Base-by-base conservation (phyloP, 1,140 invertebrate genomes). In the Brachionus rotundiformis region DNA sequence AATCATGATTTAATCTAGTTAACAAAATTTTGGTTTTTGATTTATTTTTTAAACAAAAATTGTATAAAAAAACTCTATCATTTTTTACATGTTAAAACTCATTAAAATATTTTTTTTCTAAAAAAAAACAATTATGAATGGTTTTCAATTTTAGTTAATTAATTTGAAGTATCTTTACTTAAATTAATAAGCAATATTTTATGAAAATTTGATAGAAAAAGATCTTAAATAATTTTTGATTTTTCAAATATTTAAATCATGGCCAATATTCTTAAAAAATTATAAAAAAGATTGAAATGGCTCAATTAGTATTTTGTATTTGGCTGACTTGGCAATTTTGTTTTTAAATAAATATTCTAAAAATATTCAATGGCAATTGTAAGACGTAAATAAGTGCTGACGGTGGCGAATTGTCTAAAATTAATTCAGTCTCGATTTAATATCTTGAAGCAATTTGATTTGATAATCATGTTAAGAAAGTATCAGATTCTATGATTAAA, bases 51-150 rank as follows among this genome's bases (percentile, higher is more conserved):
- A 41, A 13, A 41, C 39, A 41, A 13, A 41, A 41, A 41, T 41
- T 41, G 39, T 41, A 41, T 2, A 41, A 41, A 41, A 41, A 41
- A 41, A 41, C 54, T 27, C 19, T 59, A n/a, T 54, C 16, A 6
- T 54, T 59, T 59, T 59, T 59, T 59, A 23, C 54, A 59, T 59
- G 16, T 59, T 59, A 27, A 23, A 23, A 23, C 16, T 23, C 25
- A 59, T 59, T 59, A 27, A 59, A 59, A n/a, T 59, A 59, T n/a
- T n/a, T 25, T 27, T 59, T 59, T 59, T n/a, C 19, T 59, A n/a
- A n/a, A n/a, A n/a, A n/a, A n/a, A n/a, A n/a, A n/a, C n/a, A n/a
- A n/a, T n/a, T n/a, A n/a, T n/a, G n/a, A n/a, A n/a, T n/a, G n/a
- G n/a, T n/a, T n/a, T n/a, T n/a, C n/a, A n/a, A n/a, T n/a, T n/a